Evolutionary conservation across 2,797 vertebrate species (phyloP).

Genomic region (Helicolenus hilgendorfi): DNA sequence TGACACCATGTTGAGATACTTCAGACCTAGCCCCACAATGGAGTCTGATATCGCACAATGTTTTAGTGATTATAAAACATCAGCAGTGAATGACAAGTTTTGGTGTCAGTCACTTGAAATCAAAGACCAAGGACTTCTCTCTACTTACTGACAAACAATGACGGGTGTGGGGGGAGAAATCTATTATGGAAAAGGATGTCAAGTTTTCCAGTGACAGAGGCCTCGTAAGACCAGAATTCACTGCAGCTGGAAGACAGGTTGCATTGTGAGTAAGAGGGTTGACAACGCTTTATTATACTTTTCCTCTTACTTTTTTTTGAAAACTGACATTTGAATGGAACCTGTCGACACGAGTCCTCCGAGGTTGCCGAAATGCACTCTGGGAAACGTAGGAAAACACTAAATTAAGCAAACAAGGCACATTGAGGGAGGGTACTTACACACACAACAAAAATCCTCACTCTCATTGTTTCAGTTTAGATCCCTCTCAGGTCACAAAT

Average conservation of each 20-base stretch:
- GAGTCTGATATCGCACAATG: slow-evolving; percentile 8
- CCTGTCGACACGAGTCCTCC: not conserved
- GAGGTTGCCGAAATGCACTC: slow-evolving; percentile 9
- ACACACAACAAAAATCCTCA: not conserved
- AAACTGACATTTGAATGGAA: slow-evolving; percentile 11
- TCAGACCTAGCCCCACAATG: not conserved
- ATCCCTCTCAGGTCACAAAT: slow-evolving; percentile 3
- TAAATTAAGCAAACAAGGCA: slow-evolving; percentile 17
- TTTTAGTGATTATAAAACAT: slow-evolving; percentile 31
- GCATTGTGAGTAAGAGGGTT: slow-evolving; percentile 9
- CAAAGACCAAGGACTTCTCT: slow-evolving; percentile 35
- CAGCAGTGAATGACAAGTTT: slow-evolving; percentile 27
- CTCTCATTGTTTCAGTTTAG: slow-evolving; percentile 12
- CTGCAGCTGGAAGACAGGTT: slow-evolving; percentile 39
- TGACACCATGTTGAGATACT: not conserved
- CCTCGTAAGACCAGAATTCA: slow-evolving; percentile 62
- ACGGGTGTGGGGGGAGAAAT: slow-evolving; percentile 40
- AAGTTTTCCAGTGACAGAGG: slow-evolving; percentile 54
- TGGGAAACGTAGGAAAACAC: slow-evolving; percentile 42
- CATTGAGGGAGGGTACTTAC: not conserved
- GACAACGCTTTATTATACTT: not conserved
- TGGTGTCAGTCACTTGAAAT: slow-evolving; percentile 51
- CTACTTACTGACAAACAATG: slow-evolving; percentile 59
- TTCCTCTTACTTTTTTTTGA: not conserved
- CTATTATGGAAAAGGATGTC: slow-evolving; percentile 67